A percentile compares a stretch with the other conserved stretches of the same genome.
Evolutionary conservation across 2,888 invertebrate genomes (phyloP).

Genomic region (Cremastinae sp.): DNA sequence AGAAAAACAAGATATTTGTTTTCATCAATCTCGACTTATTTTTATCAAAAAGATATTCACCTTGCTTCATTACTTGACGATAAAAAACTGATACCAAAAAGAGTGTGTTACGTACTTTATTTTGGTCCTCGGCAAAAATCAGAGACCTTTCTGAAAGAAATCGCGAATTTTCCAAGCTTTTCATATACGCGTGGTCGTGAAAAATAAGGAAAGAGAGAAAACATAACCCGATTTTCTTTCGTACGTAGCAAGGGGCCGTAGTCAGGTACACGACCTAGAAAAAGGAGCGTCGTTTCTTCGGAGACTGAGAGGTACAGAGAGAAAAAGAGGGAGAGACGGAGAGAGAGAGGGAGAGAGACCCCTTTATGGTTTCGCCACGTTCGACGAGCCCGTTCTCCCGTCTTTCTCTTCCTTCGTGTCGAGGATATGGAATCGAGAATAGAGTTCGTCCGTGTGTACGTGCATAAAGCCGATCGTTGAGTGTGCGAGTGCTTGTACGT

Average conservation of each 20-base stretch:
- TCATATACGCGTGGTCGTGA: too few relatives aligned
- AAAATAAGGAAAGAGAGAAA: not conserved
- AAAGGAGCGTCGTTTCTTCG: constrained; percentile 63
- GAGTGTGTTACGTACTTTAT: too few relatives aligned
- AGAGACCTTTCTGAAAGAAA: not conserved
- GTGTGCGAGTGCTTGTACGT: not conserved
- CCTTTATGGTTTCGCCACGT: constrained; percentile 69
- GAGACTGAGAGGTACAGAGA: constrained; percentile 40
- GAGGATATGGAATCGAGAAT: constrained; percentile 65
- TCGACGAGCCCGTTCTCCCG: constrained; percentile 63
- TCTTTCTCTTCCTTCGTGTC: constrained; percentile 64
- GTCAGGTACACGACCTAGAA: constrained; percentile 59
- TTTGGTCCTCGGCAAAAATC: not conserved
- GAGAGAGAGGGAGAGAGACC: constrained; percentile 54
- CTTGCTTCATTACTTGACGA: too few relatives aligned
- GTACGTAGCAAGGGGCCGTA: constrained; percentile 5
- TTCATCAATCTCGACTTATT: too few relatives aligned
- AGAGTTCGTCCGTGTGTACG: constrained; percentile 44
- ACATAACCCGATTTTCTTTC: constrained; percentile 30
- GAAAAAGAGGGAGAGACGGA: constrained; percentile 3
- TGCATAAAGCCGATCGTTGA: not conserved
- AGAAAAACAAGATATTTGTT: not conserved
- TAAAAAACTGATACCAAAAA: too few relatives aligned
- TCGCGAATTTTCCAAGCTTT: not conserved
- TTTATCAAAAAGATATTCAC: too few relatives aligned